phyloP scores from a whole-genome alignment of 2,888 invertebrate species.

The Tetramorium bicarinatum region DNA sequence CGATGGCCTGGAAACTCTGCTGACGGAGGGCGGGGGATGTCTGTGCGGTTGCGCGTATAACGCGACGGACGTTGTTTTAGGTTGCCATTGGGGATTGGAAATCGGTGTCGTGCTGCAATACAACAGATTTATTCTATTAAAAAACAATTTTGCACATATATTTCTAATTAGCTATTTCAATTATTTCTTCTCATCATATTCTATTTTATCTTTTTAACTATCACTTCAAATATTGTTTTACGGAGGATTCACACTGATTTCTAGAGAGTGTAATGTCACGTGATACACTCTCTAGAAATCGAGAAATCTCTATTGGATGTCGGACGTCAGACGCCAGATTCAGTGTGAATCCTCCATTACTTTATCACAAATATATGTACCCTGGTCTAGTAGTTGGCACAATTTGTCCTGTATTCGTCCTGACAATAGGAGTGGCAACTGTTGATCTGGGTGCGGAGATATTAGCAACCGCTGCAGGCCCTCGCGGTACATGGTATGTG shows the following conservation, averaged over 20 bases:
- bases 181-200: neutral
- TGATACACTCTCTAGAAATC: too few species aligned
- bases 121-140: neutral
- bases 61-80: slow-evolving; percentile 82
- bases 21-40: slow-evolving; percentile 81
- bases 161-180: slow-evolving; percentile 7
- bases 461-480: slow-evolving; percentile 92
- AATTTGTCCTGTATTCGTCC: slow-evolving; percentile 82
- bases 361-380: slow-evolving; percentile 68
- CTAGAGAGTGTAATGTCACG: too few species aligned
- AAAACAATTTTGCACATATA: slow-evolving; percentile 17
- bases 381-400: slow-evolving; percentile 82
- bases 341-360: too few species aligned
- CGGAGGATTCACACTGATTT: too few species aligned
- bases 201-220: neutral
- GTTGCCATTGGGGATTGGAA: slow-evolving; percentile 82
- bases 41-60: slow-evolving; percentile 83
- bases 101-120: slow-evolving; percentile 73
- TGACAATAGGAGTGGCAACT: slow-evolving; percentile 87
- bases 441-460: slow-evolving; percentile 90
- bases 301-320: too few species aligned
- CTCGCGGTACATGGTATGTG: slow-evolving; percentile 87
- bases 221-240: too few species aligned
- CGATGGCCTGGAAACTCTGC: slow-evolving; percentile 80
- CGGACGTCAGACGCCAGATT: too few species aligned